phyloP scores from a whole-genome alignment of 2,888 invertebrate genomes.

The Synanthedon vespiformis region DNA sequence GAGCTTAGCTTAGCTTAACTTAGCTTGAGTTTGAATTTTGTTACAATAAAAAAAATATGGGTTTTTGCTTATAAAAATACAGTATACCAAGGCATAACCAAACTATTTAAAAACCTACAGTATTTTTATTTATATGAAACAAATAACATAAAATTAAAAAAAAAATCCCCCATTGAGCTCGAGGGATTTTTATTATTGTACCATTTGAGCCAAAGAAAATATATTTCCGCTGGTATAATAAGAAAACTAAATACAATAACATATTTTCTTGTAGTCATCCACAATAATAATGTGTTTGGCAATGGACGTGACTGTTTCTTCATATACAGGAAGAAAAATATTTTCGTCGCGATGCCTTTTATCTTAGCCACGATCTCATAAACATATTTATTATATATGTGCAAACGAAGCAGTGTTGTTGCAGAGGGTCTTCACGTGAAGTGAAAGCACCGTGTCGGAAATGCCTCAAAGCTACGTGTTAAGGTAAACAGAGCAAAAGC shows the following conservation, averaged over 20 bases:
- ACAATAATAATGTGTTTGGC: conserved; percentile 33
- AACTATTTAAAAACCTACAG: too few relatives aligned
- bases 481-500: not conserved
- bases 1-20: too few relatives aligned
- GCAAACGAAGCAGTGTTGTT: not conserved
- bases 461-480: not conserved
- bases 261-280: conserved; percentile 18
- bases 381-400: not conserved
- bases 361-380: not conserved
- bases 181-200: too few relatives aligned
- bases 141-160: too few relatives aligned
- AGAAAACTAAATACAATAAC: conserved; percentile 29
- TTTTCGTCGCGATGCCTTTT: not conserved
- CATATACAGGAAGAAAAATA: not conserved
- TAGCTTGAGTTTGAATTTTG: too few relatives aligned
- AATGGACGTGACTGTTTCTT: conserved; percentile 18
- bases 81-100: too few relatives aligned
- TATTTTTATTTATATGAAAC: too few relatives aligned
- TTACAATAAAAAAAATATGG: too few relatives aligned
- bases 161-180: too few relatives aligned
- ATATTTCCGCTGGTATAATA: conserved; percentile 25
- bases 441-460: not conserved
- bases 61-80: too few relatives aligned
- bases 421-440: not conserved
- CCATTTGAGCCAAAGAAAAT: conserved; percentile 10